Percentiles rank a stretch among this genome's conserved stretches.
These are phyloP conservation scores for Oreochromis mossambicus DNA, from an alignment of 2,797 vertebrate genomes.

Conservation along the genomic window DNA sequence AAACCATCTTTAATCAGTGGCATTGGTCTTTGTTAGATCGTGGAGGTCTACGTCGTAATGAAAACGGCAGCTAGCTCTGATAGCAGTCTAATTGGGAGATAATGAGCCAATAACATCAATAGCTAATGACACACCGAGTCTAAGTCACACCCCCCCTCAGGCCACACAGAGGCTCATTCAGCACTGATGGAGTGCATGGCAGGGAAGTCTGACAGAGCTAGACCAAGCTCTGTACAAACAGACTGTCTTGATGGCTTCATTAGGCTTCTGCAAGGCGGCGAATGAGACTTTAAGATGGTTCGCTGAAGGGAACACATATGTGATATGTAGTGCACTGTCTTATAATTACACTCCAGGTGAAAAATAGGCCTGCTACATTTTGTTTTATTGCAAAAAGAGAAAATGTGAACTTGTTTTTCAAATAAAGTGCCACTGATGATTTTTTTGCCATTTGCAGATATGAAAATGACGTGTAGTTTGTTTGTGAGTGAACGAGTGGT, in stretches of 20 bases:
- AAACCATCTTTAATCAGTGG: conserved; percentile 72
- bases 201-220: conserved; percentile 60
- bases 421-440: background rate
- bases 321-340: conserved; percentile 8
- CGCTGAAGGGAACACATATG: conserved; percentile 41
- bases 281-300: conserved; percentile 52
- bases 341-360: background rate
- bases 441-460: background rate
- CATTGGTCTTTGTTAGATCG: conserved; percentile 73
- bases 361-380: background rate
- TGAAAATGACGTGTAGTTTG: conserved; percentile 22
- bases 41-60: conserved; percentile 69
- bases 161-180: conserved; percentile 69
- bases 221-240: conserved; percentile 63
- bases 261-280: conserved; percentile 63
- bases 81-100: conserved; percentile 76
- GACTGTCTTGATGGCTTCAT: conserved; percentile 69
- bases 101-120: conserved; percentile 81
- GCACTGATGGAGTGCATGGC: conserved; percentile 65
- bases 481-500: conserved; percentile 35
- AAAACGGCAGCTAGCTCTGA: conserved; percentile 74
- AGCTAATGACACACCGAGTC: conserved; percentile 75
- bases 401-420: background rate
- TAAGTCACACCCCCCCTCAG: conserved; percentile 71
- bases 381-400: background rate